Percentiles rank a stretch among this genome's conserved stretches.
Evolutionary conservation across 2,113 vertebrate species (phyloP).

Genomic region (Phyllostomus discolor): DNA sequence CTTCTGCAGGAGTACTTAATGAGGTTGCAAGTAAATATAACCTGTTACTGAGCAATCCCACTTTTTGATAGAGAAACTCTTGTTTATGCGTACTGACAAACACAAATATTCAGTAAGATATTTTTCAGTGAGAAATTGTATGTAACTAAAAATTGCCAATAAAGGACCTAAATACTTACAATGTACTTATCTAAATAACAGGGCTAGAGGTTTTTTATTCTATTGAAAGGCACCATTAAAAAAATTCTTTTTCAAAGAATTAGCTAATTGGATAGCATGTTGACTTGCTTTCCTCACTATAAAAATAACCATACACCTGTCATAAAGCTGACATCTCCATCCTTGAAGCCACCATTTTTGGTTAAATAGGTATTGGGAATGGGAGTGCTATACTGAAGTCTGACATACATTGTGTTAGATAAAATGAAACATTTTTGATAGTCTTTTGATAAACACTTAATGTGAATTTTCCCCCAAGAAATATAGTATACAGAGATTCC

Average conservation of each 20-base stretch:
- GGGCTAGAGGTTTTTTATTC: not conserved
- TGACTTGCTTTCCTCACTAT: not conserved
- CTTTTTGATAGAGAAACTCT: not conserved
- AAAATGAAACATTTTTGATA: not conserved
- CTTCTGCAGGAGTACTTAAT: not conserved
- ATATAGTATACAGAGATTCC: not conserved
- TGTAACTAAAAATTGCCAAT: constrained; percentile 8
- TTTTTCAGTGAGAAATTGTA: not conserved
- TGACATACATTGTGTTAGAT: not conserved
- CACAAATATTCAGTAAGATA: not conserved
- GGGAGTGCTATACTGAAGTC: not conserved
- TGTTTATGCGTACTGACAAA: not conserved
- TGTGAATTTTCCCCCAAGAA: not conserved
- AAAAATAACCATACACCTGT: not conserved
- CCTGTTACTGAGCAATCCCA: not conserved
- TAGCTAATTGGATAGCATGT: not conserved
- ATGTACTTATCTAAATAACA: not conserved
- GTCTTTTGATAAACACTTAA: not conserved
- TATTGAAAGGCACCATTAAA: not conserved
- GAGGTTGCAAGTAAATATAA: not conserved
- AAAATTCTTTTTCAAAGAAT: not conserved
- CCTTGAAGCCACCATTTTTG: not conserved
- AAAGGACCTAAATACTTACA: not conserved
- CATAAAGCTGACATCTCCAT: not conserved
- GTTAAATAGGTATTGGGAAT: not conserved